These are phyloP conservation scores for Ormyrus rosae DNA, from an alignment of 2,888 invertebrate species.

Conservation along the genomic window DNA sequence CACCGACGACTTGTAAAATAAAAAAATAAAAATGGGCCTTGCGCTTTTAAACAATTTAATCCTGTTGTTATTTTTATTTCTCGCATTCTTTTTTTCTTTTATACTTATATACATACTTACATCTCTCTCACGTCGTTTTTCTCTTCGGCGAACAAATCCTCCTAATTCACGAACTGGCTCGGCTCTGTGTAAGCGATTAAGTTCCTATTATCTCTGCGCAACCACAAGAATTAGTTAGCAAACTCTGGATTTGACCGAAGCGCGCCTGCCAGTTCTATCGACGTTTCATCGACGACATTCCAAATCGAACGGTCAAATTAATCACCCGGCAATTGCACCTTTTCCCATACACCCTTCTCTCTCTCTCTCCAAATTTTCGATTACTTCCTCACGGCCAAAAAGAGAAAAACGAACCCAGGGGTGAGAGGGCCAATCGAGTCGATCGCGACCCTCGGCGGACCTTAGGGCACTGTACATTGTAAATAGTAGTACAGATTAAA, in stretches of 20 bases:
- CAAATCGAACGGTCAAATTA: too few relatives aligned
- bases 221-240: conserved; percentile 65
- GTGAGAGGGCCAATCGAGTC: conserved; percentile 55
- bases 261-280: conserved; percentile 56
- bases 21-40: conserved; percentile 42
- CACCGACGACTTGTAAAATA: conserved; percentile 45
- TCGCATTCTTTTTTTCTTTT: conserved; percentile 27
- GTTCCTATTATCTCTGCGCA: conserved; percentile 69
- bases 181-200: conserved; percentile 64
- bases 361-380: too few relatives aligned
- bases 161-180: conserved; percentile 37
- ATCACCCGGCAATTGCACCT: too few relatives aligned
- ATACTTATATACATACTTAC: conserved; percentile 30
- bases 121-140: conserved; percentile 1
- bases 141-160: conserved; percentile 36
- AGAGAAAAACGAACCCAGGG: conserved; percentile 22
- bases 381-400: too few relatives aligned
- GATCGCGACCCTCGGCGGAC: conserved; percentile 64
- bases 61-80: conserved; percentile 50
- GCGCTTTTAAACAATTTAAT: conserved; percentile 22
- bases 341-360: too few relatives aligned
- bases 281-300: conserved; percentile 7
- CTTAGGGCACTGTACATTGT: conserved; percentile 75
- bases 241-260: conserved; percentile 62
- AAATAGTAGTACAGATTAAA: conserved; percentile 69